Evolutionary conservation across 2,888 invertebrate species (phyloP), one percentile per base, ranked within the genome.

Genomic region (Eubasilissa splendida): DNA sequence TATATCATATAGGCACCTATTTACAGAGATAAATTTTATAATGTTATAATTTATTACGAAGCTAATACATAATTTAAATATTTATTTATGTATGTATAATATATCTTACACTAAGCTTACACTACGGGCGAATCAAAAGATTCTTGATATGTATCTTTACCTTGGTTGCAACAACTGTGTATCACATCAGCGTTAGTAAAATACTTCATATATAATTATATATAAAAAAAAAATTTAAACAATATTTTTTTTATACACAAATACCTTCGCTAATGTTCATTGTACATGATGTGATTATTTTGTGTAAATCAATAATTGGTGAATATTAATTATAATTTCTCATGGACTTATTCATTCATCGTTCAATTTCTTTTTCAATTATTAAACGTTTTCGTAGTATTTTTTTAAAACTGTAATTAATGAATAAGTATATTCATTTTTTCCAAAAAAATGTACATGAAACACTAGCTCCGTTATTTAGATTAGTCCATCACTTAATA

Each of bases 91-190:
- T 53, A 53, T 53, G 12, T 5, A 4, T 76, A 7, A 60, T 52
- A 88, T 88, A 89, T 42, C 42, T 42, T 42, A 42, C 42, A 42
- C 0, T 2, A 42, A 42, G 42, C 42, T 42, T 42, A 42, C 7
- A 88, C 88, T 88, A 88, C 87, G 88, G 88, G 88, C 87, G 93
- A 92, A 92, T 91, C 92, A 92, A 90, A 88, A 90, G 92, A 92
- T 91, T 92, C 93, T 70, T 93, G 93, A 93, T 93, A 93, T 93
- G 93, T 93, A 90, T 92, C 91, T 92, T 93, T 93, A 93, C 92
- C 92, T 93, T 92, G 93, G 93, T 93, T 93, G 93, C 90, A 91
- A 77, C 87, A 91, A 66, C 87, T 80, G 59, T 59, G 71, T 90
- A 91, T 91, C 91, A 90, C 90, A 84, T 79, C 63, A 78, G 76